A percentile compares a stretch with the other conserved stretches of the same genome.
These are phyloP conservation scores for Venusia cambrica DNA, from an alignment of 2,888 invertebrate genomes.

Conservation along the genomic window DNA sequence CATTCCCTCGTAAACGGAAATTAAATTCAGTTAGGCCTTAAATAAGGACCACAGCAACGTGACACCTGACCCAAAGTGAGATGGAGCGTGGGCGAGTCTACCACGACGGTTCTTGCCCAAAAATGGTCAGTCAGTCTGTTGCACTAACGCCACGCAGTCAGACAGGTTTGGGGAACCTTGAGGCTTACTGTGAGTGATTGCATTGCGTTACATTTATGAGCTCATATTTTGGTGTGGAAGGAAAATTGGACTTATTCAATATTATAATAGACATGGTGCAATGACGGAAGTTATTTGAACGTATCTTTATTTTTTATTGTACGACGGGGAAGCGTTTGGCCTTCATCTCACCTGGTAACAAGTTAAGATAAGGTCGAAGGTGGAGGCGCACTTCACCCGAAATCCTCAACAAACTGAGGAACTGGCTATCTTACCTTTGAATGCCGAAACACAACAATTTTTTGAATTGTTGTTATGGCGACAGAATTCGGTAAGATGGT, in stretches of 20 bases:
- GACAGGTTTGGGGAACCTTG: slow-evolving; percentile 13
- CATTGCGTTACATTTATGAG: slow-evolving; percentile 12
- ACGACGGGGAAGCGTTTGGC: too few species aligned
- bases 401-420: too few species aligned
- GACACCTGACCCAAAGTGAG: slow-evolving; percentile 11
- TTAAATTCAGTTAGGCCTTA: neutral
- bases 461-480: too few species aligned
- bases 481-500: too few species aligned
- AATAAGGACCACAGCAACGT: slow-evolving; percentile 1
- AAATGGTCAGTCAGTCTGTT: slow-evolving; percentile 13
- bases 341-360: too few species aligned
- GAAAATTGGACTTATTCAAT: too few species aligned
- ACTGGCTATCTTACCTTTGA: too few species aligned
- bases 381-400: too few species aligned
- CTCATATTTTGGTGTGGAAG: slow-evolving; percentile 1
- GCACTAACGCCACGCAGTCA: slow-evolving; percentile 6
- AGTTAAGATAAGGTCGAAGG: too few species aligned
- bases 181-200: slow-evolving; percentile 13
- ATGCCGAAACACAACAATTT: too few species aligned
- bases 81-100: slow-evolving; percentile 16
- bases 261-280: slow-evolving; percentile 5
- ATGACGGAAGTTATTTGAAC: too few species aligned
- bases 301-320: too few species aligned
- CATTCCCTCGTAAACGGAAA: slow-evolving; percentile 2
- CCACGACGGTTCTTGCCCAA: slow-evolving; percentile 8